Evolutionary conservation across 92 coral and sea anemone species (phyloP), one percentile per base, ranked within the genome.

Genomic region (Micromussa lordhowensis): DNA sequence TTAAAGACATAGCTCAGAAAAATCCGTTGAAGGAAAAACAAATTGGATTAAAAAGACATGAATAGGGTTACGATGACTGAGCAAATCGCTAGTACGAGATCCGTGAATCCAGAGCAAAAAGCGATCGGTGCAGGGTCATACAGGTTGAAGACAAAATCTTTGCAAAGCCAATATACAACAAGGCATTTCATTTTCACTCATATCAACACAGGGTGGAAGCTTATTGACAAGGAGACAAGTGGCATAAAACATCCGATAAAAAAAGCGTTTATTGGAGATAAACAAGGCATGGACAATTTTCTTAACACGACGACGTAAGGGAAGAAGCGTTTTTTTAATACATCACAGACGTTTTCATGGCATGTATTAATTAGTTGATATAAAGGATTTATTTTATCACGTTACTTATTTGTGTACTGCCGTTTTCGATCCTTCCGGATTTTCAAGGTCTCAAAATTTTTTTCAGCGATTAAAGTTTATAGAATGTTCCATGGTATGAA

Each of bases 351-450:
- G n/a, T 38, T 19, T 26, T 21, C 49, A 73, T 2, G 11, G 29
- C 26, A 73, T 28, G 48, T 38, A 26, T 73, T 73, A 72, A 68
- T 34, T 71, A 51, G 85, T 81, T 68, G 63, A 69, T 58, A 28
- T 74, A 73, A 75, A 54, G 81, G 81, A 54, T 84, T 84, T 83
- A 31, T 68, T 80, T 29, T 34, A 84, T 84, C 88, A 30, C 18
- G 24, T 84, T 84, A 36, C 80, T 44, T 55, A n/a, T 78, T 75
- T 31, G 57, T 59, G 57, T 57, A 35, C 55, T 73, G 51, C 78
- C 24, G 78, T 73, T 36, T 73, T 73, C 78, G 78, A 84, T 84
- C 81, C 80, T 84, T 84, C 88, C 88, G 88, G 88, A 84, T 74
- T 84, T 84, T 35, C 57, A 30, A 35, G 29, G 51, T 73, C 53